Base-by-base conservation (phyloP, 2,888 invertebrate species). In the Tachina lurida region DNA sequence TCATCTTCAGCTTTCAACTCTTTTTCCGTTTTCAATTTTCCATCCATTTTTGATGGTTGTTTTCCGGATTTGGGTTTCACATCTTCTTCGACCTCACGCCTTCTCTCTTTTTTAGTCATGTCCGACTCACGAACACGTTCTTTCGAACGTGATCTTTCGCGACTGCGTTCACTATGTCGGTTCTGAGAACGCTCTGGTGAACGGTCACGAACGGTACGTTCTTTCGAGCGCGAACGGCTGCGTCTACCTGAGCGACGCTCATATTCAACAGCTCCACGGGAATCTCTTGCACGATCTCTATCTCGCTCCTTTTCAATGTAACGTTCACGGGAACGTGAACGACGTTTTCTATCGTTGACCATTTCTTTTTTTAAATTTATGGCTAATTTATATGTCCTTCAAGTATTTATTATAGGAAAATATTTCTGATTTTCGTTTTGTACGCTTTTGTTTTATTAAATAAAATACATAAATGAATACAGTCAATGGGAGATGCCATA, bases 341-440 rank as follows among this genome's bases (percentile, higher is more conserved):
- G 93, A 15, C 94, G 90, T 84, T 94, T 94, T 88, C 94, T 94
- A 70, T 94, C 94, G 81, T 93, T 93, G 1, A 92, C 93, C 92
- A 93, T 92, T 76, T 54, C 22, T 39, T 65, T 19, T 3, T 17
- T 7, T 15, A 4, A 31, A 31, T 31, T 31, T 31, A 31, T 7
- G 31, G 5, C 0, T 31, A 31, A 31, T 56, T 19, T 56, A 4
- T 56, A 19, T 5, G n/a, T n/a, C 13, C 13, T 49, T 13, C 13
- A 49, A 49, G 8, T 49, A 19, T 56, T 10, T 19, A 22, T 56
- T 56, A 3, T 22, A 19, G 15, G 8, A 58, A 8, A 56, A 8
- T 56, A 3, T 56, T 41, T 62, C 47, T 52, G n/a, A 3, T 49
- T 15, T 8, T 49, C 8, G n/a, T n/a, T 49, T 49, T 49, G 8